Base-by-base conservation (phyloP, 2,888 invertebrate genomes). In the Brenthis daphne region DNA sequence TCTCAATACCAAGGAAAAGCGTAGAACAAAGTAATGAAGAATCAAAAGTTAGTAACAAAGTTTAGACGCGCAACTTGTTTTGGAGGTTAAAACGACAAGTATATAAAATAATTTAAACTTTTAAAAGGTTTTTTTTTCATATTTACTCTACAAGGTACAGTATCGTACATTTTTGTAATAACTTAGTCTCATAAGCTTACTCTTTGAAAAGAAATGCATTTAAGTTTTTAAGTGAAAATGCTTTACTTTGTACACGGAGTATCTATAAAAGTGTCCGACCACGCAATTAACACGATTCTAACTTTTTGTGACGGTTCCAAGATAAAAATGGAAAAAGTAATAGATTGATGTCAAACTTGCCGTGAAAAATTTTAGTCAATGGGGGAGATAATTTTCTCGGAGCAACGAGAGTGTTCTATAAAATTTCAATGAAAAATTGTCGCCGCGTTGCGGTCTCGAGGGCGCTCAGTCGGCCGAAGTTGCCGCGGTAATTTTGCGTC, bases 331-430 rank as follows among this genome's bases (percentile, higher is more conserved):
- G 76, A 82, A 85, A 87, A 89, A 82, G 82, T 89, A 90, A 90
- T 89, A 88, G 88, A 89, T 89, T 88, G 89, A 87, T 90, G 90
- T 88, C 88, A 89, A 90, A 90, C 89, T 90, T 87, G 85, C 87
- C 83, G 88, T 87, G 89, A 91, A 91, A 90, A 89, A 87, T 88
- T 85, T 87, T 84, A 85, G 86, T 87, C 90, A 90, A 90, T 89
- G 90, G 87, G 87, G 85, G 85, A 90, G 90, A 90, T 90, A 90
- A 90, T 90, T 90, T 87, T 77, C 82, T 83, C 80, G 79, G 79
- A 80, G 83, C 83, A 82, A 82, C 81, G 83, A 82, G 81, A 81
- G 86, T 89, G 84, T 87, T 90, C 86, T 84, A 85, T 84, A 83
- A 88, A 88, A 85, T 85, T 87, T 81, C 81, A 78, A 82, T 89